A percentile compares a stretch with the other conserved stretches of the same genome.
These are phyloP conservation scores for Melitaea athalia DNA, from an alignment of 2,888 invertebrate species.

Conservation along the genomic window DNA sequence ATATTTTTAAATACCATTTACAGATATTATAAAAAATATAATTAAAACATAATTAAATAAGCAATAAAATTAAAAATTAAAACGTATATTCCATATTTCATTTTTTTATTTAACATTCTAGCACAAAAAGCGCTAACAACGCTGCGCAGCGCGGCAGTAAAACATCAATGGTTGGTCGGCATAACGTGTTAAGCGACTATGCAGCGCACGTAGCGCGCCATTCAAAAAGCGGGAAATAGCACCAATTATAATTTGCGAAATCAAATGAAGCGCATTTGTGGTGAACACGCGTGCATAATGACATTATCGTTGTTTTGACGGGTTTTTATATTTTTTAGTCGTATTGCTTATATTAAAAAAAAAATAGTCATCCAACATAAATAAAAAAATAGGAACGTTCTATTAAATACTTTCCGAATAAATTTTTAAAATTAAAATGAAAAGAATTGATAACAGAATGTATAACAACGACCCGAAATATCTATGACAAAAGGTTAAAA, in stretches of 20 bases:
- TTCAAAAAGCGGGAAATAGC: conserved; percentile 59
- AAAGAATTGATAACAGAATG: too few species aligned
- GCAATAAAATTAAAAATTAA: too few species aligned
- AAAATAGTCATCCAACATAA: background rate
- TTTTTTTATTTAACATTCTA: background rate
- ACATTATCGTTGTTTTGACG: conserved; percentile 23
- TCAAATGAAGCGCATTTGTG: conserved; percentile 52
- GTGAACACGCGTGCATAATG: conserved; percentile 27
- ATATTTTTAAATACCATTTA: too few species aligned
- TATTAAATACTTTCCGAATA: too few species aligned
- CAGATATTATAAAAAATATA: too few species aligned
- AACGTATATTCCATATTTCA: too few species aligned
- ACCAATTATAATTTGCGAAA: conserved; percentile 64
- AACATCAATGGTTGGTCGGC: conserved; percentile 17
- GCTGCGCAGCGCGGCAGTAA: conserved; percentile 6
- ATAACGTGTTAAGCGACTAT: conserved; percentile 37
- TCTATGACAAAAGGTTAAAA: too few species aligned
- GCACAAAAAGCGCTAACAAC: background rate
- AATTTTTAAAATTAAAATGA: too few species aligned
- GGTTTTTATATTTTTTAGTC: background rate
- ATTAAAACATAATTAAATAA: too few species aligned
- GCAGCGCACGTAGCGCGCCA: conserved; percentile 46
- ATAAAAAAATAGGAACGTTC: too few species aligned
- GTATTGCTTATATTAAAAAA: background rate
- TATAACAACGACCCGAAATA: too few species aligned